A percentile compares a stretch with the other conserved stretches of the same genome.
Evolutionary conservation across 37 sponge, comb jelly and placozoan genomes (phyloP).

Genomic region (Axinella damicornis): DNA sequence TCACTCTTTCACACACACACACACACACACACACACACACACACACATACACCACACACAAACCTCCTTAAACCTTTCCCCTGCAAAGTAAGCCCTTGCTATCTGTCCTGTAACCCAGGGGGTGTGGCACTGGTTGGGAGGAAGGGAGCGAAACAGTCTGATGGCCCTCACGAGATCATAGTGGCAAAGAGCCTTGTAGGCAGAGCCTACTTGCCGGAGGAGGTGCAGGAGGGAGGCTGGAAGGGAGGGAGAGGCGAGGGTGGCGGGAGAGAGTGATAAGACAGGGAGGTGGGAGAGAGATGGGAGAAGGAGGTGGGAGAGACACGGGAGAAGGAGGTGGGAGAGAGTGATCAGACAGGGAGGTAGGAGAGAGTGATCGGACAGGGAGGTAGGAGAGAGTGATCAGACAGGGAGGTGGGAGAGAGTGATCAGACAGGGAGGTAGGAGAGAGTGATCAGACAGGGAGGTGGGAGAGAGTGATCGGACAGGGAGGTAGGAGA

Average conservation of each 20-base stretch:
- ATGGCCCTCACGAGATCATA: slow-evolving; percentile 75
- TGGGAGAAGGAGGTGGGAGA: background rate
- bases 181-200: slow-evolving; percentile 71
- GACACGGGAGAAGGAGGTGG: background rate
- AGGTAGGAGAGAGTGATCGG: too few species aligned
- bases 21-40: too few species aligned
- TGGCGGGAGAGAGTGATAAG: background rate
- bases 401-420: too few species aligned
- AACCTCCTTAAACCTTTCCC: slow-evolving; percentile 82
- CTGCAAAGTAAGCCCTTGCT: slow-evolving; percentile 79
- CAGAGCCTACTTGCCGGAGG: slow-evolving; percentile 59
- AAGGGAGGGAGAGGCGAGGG: background rate
- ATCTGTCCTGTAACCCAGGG: slow-evolving; percentile 85
- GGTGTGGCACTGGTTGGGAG: slow-evolving; percentile 70
- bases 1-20: too few species aligned
- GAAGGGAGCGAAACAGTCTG: slow-evolving; percentile 69
- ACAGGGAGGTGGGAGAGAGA: background rate
- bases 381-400: too few species aligned
- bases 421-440: too few species aligned
- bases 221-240: slow-evolving; percentile 68
- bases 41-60: background rate
- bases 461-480: too few species aligned
- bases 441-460: too few species aligned
- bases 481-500: too few species aligned
- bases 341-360: background rate